Evolutionary conservation across 2,888 invertebrate genomes (phyloP), one percentile per base, ranked within the genome.

Genomic region (Drosophila pullipes): DNA sequence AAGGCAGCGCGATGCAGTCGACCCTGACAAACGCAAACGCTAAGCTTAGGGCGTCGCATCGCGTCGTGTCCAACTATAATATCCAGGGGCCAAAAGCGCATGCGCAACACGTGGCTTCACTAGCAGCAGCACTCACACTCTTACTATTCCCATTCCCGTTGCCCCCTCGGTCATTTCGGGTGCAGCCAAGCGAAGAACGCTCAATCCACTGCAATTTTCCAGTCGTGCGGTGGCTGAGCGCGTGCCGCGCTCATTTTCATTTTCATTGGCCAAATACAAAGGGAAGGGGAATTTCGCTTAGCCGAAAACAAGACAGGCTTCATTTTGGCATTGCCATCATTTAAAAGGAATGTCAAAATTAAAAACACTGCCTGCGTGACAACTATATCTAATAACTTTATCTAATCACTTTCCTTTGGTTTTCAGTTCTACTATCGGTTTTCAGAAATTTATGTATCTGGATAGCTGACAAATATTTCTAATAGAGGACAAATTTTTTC

Each of bases 81-180:
- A 75, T 79, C 82, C 74, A 74, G 77, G 69, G 78, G 77, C 81
- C 58, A 81, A 81, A 76, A 76, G 91, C 91, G 92, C 92, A 92
- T 88, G 92, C 91, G 89, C 91, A 92, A 92, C 92, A 92, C 92
- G 92, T 92, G 92, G 90, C 90, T 76, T 60, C 65, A 53, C 65
- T 63, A 59, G 55, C 47, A 53, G 60, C 55, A 61, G 37, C 11
- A 73, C 69, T 64, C 69, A 61, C 72, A 76, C 73, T 71, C 68
- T 66, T 57, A n/a, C 58, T 22, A 22, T 57, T 59, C 5, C 50
- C 55, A 52, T 52, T 50, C 44, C 53, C 68, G n/a, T 58, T 54
- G 35, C 60, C 59, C 22, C 50, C 52, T 33, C 10, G 18, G 25
- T 25, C 49, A 47, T 58, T 53, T 67, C 65, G 71, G 58, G 82